Evolutionary conservation across 2,797 vertebrate genomes (phyloP), one percentile per base, ranked within the genome.

Genomic region (Dermochelys coriacea): DNA sequence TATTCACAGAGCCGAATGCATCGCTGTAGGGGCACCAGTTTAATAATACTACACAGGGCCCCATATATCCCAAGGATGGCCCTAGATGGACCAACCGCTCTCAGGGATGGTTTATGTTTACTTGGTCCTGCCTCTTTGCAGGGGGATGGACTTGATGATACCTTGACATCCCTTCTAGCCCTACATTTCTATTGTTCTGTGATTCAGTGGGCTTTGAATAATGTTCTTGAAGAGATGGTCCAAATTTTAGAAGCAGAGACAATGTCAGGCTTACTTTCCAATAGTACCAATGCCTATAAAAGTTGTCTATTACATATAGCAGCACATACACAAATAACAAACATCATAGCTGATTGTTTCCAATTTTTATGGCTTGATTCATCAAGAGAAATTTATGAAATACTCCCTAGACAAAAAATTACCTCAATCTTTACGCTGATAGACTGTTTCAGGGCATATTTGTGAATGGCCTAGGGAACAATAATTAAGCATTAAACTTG

Each of bases 401-500:
- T 19, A 86, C 84, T 95, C 86, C 91, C 85, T 16, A 92, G 89
- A 93, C 86, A 95, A 51, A 91, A 91, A 94, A 96, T 81, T 59
- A 77, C 80, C 91, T 96, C 93, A 97, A 97, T 98, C 91, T 97
- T 91, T 90, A 93, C n/a, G 84, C 71, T 96, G 96, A 97, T 93
- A 96, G 97, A 93, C n/a, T 90, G 54, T 92, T 98, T 87, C 78
- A 91, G 71, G 88, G 74, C 34, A 90, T 95, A 93, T 96, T 96
- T 95, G 85, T 88, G 82, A 97, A 93, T 93, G 92, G 92, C 92
- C 93, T 78, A 87, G 84, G 93, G 93, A 98, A 96, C 80, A 80
- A 95, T 94, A 98, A 98, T 98, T 98, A 92, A 98, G 95, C 96
- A 96, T 93, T 97, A 96, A 97, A 94, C 92, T 93, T 93, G 94